Conservation (phyloP, 1,140 invertebrate genomes). For the Polypedilum vanderplanki region DNA sequence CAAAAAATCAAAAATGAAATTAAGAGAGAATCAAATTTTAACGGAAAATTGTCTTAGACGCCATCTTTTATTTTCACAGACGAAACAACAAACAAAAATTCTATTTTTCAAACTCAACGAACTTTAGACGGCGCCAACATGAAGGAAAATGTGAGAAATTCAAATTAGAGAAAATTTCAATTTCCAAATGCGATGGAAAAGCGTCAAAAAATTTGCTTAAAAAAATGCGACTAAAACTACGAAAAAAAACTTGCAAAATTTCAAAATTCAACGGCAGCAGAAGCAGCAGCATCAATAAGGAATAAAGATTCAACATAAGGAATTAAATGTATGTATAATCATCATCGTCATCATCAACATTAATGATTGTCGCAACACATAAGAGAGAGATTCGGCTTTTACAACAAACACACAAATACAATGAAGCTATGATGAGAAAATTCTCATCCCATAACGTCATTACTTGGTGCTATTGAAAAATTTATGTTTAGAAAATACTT, state of each 20-base stretch:
- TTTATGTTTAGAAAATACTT: no score
- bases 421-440: background rate
- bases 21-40: background rate
- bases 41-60: background rate
- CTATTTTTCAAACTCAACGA: background rate
- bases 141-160: background rate
- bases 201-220: slow-evolving; percentile 2
- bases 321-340: background rate
- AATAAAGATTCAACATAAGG: background rate
- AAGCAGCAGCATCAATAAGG: background rate
- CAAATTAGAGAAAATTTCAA: background rate
- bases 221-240: background rate
- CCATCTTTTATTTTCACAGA: slow-evolving; percentile 27
- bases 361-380: background rate
- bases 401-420: background rate
- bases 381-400: background rate
- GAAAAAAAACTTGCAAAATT: background rate
- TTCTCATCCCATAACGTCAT: background rate
- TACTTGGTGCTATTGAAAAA: background rate
- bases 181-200: background rate
- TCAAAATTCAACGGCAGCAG: background rate
- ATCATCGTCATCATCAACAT: slow-evolving; percentile 25
- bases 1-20: background rate
- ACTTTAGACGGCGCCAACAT: background rate
- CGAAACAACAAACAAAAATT: background rate